These are phyloP conservation scores for Trogon surrucura DNA, from an alignment of 2,113 vertebrate species.

Conservation along the genomic window DNA sequence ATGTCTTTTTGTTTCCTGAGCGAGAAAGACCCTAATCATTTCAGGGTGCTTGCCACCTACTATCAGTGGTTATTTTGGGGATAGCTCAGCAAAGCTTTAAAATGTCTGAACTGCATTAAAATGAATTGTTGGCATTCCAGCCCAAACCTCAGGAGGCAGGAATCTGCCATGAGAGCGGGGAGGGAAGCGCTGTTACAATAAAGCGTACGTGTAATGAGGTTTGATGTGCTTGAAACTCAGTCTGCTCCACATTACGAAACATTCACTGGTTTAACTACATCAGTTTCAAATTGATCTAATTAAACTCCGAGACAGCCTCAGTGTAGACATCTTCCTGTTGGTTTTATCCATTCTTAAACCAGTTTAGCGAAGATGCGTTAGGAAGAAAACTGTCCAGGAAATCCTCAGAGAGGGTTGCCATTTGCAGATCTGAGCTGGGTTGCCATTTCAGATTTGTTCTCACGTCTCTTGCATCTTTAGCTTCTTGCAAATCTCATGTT, in stretches of 20 bases:
- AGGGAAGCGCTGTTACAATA: constrained; percentile 38
- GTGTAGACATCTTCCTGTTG: constrained; percentile 40
- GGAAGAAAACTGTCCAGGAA: constrained; percentile 29
- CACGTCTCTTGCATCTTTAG: neutral
- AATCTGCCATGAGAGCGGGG: constrained; percentile 51
- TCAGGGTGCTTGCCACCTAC: constrained; percentile 60
- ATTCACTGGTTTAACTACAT: constrained; percentile 37
- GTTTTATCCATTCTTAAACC: neutral
- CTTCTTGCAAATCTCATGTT: neutral
- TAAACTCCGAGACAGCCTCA: constrained; percentile 32
- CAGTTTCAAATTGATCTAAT: constrained; percentile 61
- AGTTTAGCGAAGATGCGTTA: neutral
- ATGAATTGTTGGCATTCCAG: constrained; percentile 68
- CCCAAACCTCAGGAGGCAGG: constrained; percentile 68
- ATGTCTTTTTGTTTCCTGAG: neutral
- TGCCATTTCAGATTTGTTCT: neutral
- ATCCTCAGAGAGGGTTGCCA: neutral
- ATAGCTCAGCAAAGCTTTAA: constrained; percentile 45
- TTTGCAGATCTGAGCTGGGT: neutral
- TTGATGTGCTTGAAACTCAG: constrained; percentile 51
- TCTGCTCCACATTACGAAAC: constrained; percentile 48
- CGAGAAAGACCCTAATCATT: constrained; percentile 40
- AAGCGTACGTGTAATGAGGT: constrained; percentile 44
- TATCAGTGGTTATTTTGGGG: constrained; percentile 61
- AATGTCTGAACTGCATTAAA: constrained; percentile 64